phyloP scores from a whole-genome alignment of 2,113 vertebrate genomes.

The Oryzias celebensis region DNA sequence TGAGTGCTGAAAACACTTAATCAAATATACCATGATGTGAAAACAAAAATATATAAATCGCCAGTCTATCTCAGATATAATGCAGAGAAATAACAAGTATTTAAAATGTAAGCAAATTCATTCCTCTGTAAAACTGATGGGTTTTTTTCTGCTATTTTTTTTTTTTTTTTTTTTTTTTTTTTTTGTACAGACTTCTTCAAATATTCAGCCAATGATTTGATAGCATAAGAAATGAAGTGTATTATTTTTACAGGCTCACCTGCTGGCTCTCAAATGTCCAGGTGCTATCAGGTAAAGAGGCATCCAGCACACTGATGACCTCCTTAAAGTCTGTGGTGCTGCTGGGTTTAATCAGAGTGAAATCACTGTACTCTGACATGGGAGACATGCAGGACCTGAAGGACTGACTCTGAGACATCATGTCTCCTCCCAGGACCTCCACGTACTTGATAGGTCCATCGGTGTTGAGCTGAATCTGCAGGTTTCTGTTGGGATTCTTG shows the following conservation, averaged over 20 bases:
- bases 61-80: too few species aligned
- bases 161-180: too few species aligned
- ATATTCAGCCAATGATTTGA: too few species aligned
- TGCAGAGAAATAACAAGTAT: too few species aligned
- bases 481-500: constrained; percentile 74
- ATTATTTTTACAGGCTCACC: constrained; percentile 51
- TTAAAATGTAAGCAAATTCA: too few species aligned
- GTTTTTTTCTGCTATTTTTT: too few species aligned
- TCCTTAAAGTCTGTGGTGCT: constrained; percentile 61
- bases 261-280: constrained; percentile 76
- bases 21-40: not conserved
- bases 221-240: too few species aligned
- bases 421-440: constrained; percentile 79
- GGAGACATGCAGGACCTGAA: constrained; percentile 83
- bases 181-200: too few species aligned
- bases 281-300: constrained; percentile 69
- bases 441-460: constrained; percentile 83
- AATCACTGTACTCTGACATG: constrained; percentile 82
- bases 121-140: too few species aligned
- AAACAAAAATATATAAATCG: too few species aligned
- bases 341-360: constrained; percentile 82
- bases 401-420: constrained; percentile 73
- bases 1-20: constrained; percentile 47
- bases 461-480: constrained; percentile 78
- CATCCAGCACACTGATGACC: constrained; percentile 54